Conservation (phyloP, 2,797 vertebrate genomes). For the Xiphorhynchus erythropygius region DNA sequence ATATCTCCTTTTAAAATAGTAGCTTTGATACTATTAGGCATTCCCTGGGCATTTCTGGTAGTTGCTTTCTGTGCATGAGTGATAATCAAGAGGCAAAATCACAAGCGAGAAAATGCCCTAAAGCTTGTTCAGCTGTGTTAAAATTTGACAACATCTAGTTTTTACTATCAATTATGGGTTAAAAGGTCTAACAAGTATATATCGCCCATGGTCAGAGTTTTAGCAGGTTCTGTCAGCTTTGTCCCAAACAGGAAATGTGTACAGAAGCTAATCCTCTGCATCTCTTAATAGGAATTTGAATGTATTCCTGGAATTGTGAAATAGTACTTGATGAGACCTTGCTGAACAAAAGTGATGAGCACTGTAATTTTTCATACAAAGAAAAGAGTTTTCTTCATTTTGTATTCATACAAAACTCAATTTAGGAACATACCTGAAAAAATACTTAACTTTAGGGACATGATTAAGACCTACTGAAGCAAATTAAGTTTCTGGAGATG, state of each 20-base stretch:
- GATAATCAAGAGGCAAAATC: constrained; percentile 9
- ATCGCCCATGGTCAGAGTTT: neutral
- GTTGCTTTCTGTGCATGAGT: neutral
- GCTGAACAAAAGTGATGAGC: neutral
- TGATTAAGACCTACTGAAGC: constrained; percentile 16
- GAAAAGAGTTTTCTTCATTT: neutral
- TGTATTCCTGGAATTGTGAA: neutral
- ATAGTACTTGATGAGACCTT: neutral
- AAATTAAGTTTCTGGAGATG: neutral
- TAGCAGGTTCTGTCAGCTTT: neutral
- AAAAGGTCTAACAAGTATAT: neutral
- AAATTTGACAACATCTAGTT: neutral
- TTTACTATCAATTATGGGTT: neutral
- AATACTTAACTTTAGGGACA: neutral
- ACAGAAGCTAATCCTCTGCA: neutral
- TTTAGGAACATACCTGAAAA: neutral
- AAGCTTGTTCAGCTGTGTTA: neutral
- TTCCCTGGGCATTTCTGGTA: neutral
- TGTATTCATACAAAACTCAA: neutral
- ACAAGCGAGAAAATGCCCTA: constrained; percentile 5
- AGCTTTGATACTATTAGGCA: neutral
- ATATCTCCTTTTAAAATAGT: neutral
- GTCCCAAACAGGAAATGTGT: neutral
- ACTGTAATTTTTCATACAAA: neutral
- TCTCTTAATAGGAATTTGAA: neutral